Base-by-base conservation (phyloP, 2,888 invertebrate species). In the Sinhomidia bicolor region DNA sequence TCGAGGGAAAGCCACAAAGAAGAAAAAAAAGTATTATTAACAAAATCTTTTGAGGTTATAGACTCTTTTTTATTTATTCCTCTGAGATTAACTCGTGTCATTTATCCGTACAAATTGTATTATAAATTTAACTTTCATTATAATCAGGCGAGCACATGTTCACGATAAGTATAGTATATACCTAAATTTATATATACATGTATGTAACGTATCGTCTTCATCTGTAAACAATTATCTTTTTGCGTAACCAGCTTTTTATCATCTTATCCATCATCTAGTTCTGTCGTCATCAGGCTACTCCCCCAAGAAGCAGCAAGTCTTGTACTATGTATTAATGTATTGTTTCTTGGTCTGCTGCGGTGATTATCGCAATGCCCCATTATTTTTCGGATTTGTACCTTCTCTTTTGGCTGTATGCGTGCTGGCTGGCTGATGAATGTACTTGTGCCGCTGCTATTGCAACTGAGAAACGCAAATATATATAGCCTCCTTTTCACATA, bases 271-370 rank as follows among this genome's bases (percentile, higher is more conserved):
- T 65, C 65, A 32, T 14, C 7, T 9, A 12, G n/a, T 20, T 41
- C 20, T 71, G 68, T 71, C 41, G 68, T 71, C 68, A 44, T 71
- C 68, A 71, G n/a, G 3, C 41, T 10, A 41, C 36, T 10, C 12
- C 36, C 7, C 36, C 36, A 23, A 26, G 14, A 20, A 26, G 26
- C 26, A 26, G 26, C 12, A 4, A 26, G 26, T 9, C 26, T n/a
- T n/a, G n/a, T 29, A 60, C 60, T 23, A n/a, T n/a, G 10, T 47
- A 47, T 17, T 54, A n/a, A n/a, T n/a, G n/a, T 36, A 36, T 36
- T 36, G 36, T 36, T 3, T 36, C 17, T 54, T 5, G 17, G 54
- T 54, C 23, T 57, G 6, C n/a, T 23, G 12, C 12, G 20, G 10
- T 23, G 23, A 26, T 57, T 65, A 14, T 65, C 62, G 32, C 62